phyloP scores from a whole-genome alignment of 2,113 vertebrate species.

The Epinephelus fuscoguttatus region DNA sequence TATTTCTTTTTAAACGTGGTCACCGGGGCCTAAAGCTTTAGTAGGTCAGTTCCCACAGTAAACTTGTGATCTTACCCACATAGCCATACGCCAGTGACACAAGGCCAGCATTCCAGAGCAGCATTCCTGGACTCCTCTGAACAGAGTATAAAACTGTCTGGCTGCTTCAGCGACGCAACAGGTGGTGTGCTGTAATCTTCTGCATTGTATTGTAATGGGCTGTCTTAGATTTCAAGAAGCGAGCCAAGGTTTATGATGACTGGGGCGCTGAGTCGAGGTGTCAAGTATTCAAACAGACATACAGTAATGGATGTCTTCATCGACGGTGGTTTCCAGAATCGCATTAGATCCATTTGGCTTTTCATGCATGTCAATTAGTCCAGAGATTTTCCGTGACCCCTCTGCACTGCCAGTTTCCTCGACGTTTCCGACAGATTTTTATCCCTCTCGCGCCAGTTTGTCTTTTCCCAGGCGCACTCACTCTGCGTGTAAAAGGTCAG shows the following conservation, averaged over 20 bases:
- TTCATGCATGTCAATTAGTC: slow-evolving; percentile 45
- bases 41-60: slow-evolving; percentile 34
- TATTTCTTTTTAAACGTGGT: slow-evolving; percentile 63
- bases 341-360: slow-evolving; percentile 51
- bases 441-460: slow-evolving; percentile 41
- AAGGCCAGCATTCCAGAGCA: slow-evolving; percentile 46
- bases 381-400: slow-evolving; percentile 23
- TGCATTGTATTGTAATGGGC: slow-evolving; percentile 33
- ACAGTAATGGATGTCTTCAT: slow-evolving; percentile 29
- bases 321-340: slow-evolving; percentile 34
- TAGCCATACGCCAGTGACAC: slow-evolving; percentile 37
- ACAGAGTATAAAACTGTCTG: slow-evolving; percentile 22
- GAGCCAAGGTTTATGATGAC: slow-evolving; percentile 43
- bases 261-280: slow-evolving; percentile 2
- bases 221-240: slow-evolving; percentile 44
- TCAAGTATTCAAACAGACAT: slow-evolving; percentile 49
- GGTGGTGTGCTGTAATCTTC: slow-evolving; percentile 51
- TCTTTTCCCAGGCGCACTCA: slow-evolving; percentile 43
- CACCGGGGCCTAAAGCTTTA: slow-evolving; percentile 46
- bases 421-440: slow-evolving; percentile 24
- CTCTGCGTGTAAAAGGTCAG: slow-evolving; percentile 70
- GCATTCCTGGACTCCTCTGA: slow-evolving; percentile 50
- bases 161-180: slow-evolving; percentile 48
- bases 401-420: slow-evolving; percentile 4
- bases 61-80: slow-evolving; percentile 44